These are phyloP conservation scores for Lutraria rhynchaena DNA, from an alignment of 1,140 invertebrate genomes.

Conservation along the genomic window DNA sequence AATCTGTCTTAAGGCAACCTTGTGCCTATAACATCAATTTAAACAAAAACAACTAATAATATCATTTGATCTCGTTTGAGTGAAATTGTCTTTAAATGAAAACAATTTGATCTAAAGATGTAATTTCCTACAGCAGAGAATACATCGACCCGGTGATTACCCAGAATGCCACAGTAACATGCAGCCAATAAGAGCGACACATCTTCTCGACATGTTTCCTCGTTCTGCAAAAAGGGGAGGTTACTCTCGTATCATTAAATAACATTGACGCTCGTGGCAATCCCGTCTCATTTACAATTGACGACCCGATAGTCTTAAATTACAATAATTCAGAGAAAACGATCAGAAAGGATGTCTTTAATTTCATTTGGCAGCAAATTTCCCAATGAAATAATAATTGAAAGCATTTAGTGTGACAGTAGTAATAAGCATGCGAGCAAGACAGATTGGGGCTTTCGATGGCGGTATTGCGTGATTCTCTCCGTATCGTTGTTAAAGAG, in stretches of 20 bases:
- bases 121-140: too few relatives aligned
- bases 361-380: constrained; percentile 61
- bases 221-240: neutral
- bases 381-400: constrained; percentile 59
- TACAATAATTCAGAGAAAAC: constrained; percentile 55
- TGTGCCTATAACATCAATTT: too few relatives aligned
- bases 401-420: constrained; percentile 53
- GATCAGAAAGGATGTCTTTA: constrained; percentile 56
- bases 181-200: too few relatives aligned
- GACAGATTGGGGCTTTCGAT: constrained; percentile 27
- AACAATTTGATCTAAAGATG: too few relatives aligned
- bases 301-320: constrained; percentile 43
- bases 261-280: neutral
- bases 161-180: too few relatives aligned
- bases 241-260: constrained; percentile 4
- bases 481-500: neutral
- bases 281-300: constrained; percentile 33
- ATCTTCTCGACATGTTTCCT: too few relatives aligned
- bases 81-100: too few relatives aligned
- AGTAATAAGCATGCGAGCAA: constrained; percentile 29
- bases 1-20: too few relatives aligned
- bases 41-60: too few relatives aligned
- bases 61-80: too few relatives aligned
- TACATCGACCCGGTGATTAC: too few relatives aligned
- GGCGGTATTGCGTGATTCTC: constrained; percentile 7